phyloP scores from a whole-genome alignment of 2,888 invertebrate species.

The Orthosia incerta region DNA sequence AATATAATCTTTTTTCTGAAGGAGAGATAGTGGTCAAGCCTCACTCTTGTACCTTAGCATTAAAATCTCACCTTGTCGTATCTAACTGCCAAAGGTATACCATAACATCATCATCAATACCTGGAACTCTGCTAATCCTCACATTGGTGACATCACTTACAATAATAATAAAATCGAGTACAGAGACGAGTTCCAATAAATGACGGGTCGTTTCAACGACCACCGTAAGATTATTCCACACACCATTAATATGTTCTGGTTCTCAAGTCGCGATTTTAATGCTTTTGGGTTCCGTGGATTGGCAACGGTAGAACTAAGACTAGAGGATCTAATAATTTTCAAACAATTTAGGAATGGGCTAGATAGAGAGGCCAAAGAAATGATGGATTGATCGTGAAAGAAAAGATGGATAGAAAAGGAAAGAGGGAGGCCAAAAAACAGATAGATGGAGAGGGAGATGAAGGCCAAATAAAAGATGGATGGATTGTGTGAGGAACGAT shows the following conservation, averaged over 20 bases:
- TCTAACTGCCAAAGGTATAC: neutral
- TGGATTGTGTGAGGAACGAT: neutral
- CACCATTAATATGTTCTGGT: constrained; percentile 49
- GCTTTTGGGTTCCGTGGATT: constrained; percentile 34
- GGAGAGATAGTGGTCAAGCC: no score
- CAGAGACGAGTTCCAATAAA: constrained; percentile 33
- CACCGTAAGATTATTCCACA: constrained; percentile 36
- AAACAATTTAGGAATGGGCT: neutral
- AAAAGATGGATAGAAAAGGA: neutral
- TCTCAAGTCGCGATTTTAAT: constrained; percentile 31
- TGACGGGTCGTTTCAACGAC: constrained; percentile 17
- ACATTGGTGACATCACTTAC: neutral
- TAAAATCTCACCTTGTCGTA: no score
- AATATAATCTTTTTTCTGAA: no score
- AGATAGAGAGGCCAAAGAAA: neutral
- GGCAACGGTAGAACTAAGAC: neutral
- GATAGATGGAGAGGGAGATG: neutral
- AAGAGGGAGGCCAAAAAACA: no score
- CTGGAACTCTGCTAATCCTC: constrained; percentile 5
- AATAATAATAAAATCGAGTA: constrained; percentile 14
- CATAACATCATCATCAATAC: constrained; percentile 1
- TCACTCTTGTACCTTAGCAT: no score
- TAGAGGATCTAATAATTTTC: neutral
- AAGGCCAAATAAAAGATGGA: neutral
- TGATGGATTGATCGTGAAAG: neutral